phyloP scores from a whole-genome alignment of 1,140 invertebrate genomes.

The Aphelenchoides avenae region DNA sequence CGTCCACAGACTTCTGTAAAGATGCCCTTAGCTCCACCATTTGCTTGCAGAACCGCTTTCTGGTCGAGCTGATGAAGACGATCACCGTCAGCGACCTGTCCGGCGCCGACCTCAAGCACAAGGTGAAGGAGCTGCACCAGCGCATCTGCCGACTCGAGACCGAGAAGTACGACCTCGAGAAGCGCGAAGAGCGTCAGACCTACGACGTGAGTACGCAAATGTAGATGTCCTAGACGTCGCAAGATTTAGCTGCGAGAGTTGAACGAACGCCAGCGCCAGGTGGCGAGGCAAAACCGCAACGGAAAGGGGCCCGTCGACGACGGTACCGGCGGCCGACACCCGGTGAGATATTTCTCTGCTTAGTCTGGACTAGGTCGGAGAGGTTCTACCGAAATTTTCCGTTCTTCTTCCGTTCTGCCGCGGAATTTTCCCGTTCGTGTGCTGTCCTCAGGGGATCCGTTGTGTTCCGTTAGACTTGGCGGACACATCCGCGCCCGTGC shows the following conservation, averaged over 20 bases:
- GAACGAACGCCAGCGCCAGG: conserved; percentile 95
- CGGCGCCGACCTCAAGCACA: conserved; percentile 54
- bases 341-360: too few relatives aligned
- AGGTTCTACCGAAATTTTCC: too few relatives aligned
- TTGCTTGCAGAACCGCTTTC: conserved; percentile 28
- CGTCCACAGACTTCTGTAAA: conserved; percentile 15
- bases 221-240: background rate
- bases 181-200: conserved; percentile 96
- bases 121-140: conserved; percentile 72
- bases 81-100: conserved; percentile 46
- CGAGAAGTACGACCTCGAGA: conserved; percentile 98
- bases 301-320: too few relatives aligned
- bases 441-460: too few relatives aligned
- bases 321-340: too few relatives aligned
- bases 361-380: too few relatives aligned
- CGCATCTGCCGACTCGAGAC: conserved; percentile 92
- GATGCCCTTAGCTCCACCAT: background rate
- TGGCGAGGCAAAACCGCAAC: conserved; percentile 92
- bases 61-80: conserved; percentile 42
- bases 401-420: too few relatives aligned
- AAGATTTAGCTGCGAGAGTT: conserved; percentile 84
- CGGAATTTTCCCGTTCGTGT: too few relatives aligned
- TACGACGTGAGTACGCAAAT: conserved; percentile 79
- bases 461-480: too few relatives aligned
- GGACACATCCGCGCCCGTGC: too few relatives aligned